Percentiles rank a stretch among this genome's conserved stretches.
These are phyloP conservation scores for Drosophila seguyi DNA, from an alignment of 1,140 invertebrate species.

Conservation along the genomic window DNA sequence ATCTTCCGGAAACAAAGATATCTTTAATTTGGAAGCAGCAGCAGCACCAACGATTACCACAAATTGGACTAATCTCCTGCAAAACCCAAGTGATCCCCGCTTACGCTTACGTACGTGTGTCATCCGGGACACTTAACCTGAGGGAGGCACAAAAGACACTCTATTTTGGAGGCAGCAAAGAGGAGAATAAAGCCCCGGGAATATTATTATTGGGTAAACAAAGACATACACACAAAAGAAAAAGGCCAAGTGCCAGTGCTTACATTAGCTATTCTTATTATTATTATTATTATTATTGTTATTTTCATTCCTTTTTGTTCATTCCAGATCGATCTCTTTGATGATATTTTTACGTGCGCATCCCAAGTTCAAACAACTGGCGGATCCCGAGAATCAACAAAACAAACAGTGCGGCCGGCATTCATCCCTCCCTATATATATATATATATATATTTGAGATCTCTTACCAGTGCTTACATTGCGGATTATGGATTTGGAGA, in stretches of 20 bases:
- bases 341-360: constrained; percentile 58
- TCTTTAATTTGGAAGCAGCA: neutral
- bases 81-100: constrained; percentile 12
- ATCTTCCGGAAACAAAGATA: neutral
- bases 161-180: neutral
- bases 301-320: neutral
- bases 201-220: constrained; percentile 70
- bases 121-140: constrained; percentile 32
- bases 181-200: constrained; percentile 13
- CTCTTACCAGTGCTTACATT: constrained; percentile 19
- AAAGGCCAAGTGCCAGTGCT: constrained; percentile 65
- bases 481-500: constrained; percentile 30
- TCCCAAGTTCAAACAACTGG: constrained; percentile 59
- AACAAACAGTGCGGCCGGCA: constrained; percentile 32
- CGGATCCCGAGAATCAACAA: constrained; percentile 60
- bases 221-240: constrained; percentile 6
- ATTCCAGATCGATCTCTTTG: constrained; percentile 63
- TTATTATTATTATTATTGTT: neutral
- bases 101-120: constrained; percentile 13
- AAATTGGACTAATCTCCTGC: constrained; percentile 33
- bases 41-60: constrained; percentile 14
- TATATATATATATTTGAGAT: neutral
- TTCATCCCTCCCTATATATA: neutral
- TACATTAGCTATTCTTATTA: constrained; percentile 66
- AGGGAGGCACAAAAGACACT: constrained; percentile 3